Conservation (phyloP, 2,797 vertebrate genomes). For the Lepidocolaptes lacrymiger region DNA sequence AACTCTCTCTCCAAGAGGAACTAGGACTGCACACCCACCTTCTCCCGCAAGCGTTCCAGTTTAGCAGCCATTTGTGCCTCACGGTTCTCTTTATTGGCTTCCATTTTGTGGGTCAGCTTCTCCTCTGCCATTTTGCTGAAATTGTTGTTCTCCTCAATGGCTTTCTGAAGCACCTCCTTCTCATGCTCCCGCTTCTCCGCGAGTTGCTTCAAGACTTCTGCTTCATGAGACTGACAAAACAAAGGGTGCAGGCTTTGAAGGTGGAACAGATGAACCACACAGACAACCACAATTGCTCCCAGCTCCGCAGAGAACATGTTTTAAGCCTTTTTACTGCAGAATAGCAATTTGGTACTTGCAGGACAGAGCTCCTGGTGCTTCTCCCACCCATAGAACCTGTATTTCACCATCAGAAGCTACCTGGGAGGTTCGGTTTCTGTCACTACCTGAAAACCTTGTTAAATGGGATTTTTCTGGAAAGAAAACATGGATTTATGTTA, state of each 20-base stretch:
- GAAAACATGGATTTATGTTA: fast-evolving
- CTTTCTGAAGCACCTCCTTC: constrained; percentile 94
- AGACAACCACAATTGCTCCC: too few species aligned
- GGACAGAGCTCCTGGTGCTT: background rate
- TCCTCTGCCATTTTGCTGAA: constrained; percentile 94
- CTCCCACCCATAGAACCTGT: background rate
- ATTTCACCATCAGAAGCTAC: too few species aligned
- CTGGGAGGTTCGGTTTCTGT: background rate
- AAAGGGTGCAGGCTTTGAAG: background rate
- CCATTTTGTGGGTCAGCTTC: constrained; percentile 94
- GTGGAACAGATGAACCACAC: background rate
- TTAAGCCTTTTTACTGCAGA: too few species aligned
- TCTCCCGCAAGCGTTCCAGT: constrained; percentile 92
- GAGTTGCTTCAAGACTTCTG: constrained; percentile 89
- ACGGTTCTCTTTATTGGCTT: constrained; percentile 93
- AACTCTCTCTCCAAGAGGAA: background rate
- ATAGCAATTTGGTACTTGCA: fast-evolving
- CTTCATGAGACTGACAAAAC: constrained; percentile 84
- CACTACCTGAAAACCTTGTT: background rate
- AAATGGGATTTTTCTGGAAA: background rate
- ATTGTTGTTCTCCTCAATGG: constrained; percentile 89
- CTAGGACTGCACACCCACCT: constrained; percentile 75
- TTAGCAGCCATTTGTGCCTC: constrained; percentile 90
- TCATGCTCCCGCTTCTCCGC: constrained; percentile 93
- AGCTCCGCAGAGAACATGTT: fast-evolving